phyloP scores from a whole-genome alignment of 1,140 invertebrate genomes.

The Saccostrea echinata region DNA sequence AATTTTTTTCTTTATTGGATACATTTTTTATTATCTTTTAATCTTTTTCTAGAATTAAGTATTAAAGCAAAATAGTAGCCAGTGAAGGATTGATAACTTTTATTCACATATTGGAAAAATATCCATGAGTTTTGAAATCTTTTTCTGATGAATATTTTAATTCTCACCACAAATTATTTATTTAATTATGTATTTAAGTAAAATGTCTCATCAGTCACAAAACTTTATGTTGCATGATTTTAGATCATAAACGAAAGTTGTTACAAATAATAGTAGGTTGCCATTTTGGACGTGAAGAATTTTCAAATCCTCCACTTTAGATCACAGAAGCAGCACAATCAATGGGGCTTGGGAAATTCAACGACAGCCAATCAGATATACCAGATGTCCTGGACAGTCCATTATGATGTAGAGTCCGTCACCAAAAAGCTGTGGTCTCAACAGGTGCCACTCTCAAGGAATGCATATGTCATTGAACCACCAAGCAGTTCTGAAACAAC shows the following conservation, averaged over 20 bases:
- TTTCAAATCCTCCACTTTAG: not conserved
- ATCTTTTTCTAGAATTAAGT: not conserved
- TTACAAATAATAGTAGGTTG: too few species aligned
- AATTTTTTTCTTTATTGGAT: not conserved
- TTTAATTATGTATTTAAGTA: too few species aligned
- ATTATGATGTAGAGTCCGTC: not conserved
- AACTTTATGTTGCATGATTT: too few species aligned
- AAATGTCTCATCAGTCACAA: too few species aligned
- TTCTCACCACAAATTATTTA: too few species aligned
- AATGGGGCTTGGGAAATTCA: constrained; percentile 22
- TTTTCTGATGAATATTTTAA: too few species aligned
- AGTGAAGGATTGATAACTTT: too few species aligned
- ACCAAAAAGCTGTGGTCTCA: not conserved
- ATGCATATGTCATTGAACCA: not conserved
- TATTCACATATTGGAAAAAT: too few species aligned
- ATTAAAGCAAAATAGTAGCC: too few species aligned
- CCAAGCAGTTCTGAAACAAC: not conserved
- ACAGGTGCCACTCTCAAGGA: not conserved
- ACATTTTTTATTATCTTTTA: not conserved
- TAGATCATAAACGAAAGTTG: too few species aligned
- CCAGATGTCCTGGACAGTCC: constrained; percentile 16
- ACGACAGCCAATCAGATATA: not conserved
- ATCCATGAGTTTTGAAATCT: too few species aligned
- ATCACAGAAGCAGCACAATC: constrained; percentile 35
- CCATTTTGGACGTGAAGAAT: too few species aligned